Conservation (phyloP, 2,888 invertebrate genomes). For the Aproaerema taeniolella region DNA sequence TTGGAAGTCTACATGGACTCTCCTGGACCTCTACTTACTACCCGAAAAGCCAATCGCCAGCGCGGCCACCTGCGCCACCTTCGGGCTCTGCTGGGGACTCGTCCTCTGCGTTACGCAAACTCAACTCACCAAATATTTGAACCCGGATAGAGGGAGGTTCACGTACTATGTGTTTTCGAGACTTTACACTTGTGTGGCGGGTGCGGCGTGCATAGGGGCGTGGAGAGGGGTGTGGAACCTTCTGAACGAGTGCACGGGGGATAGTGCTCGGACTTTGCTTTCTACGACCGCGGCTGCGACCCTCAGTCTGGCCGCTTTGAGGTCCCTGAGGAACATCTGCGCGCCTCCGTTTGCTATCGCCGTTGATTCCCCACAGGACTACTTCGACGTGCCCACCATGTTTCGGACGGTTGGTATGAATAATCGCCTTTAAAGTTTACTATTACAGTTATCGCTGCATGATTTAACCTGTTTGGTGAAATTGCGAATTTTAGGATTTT, state of each 20-base stretch:
- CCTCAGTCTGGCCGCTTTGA: constrained; percentile 81
- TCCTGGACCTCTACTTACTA: constrained; percentile 84
- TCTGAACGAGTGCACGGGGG: constrained; percentile 84
- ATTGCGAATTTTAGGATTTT: no score
- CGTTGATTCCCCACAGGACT: constrained; percentile 85
- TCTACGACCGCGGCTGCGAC: constrained; percentile 82
- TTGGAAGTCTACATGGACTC: constrained; percentile 92
- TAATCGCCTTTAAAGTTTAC: neutral
- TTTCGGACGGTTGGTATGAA: constrained; percentile 86
- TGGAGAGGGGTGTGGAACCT: constrained; percentile 92
- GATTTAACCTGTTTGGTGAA: no score
- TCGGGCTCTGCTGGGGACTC: constrained; percentile 84
- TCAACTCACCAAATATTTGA: constrained; percentile 67
- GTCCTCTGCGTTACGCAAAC: constrained; percentile 83
- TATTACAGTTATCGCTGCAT: neutral
- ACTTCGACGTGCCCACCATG: constrained; percentile 91
- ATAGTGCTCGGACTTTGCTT: constrained; percentile 75
- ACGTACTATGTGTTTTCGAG: constrained; percentile 84
- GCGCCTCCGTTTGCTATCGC: constrained; percentile 89
- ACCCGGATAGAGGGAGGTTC: constrained; percentile 82
- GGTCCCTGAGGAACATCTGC: constrained; percentile 86
- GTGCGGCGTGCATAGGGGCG: constrained; percentile 89
- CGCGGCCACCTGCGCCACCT: constrained; percentile 80
- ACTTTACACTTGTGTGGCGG: constrained; percentile 85
- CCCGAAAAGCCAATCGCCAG: constrained; percentile 79